Evolutionary conservation across 2,888 invertebrate genomes (phyloP), one percentile per base, ranked within the genome.

Genomic region (Therioaphis trifolii): DNA sequence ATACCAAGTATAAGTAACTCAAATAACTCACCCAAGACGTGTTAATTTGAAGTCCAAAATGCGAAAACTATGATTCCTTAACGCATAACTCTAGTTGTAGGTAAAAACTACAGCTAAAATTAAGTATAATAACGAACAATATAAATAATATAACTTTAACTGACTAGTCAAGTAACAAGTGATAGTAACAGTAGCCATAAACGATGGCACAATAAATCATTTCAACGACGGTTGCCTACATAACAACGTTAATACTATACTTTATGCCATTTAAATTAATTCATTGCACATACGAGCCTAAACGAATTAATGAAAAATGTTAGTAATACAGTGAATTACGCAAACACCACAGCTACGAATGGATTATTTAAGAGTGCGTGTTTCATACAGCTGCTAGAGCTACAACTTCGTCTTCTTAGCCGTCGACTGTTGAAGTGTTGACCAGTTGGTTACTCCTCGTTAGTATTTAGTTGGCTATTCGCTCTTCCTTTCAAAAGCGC

Each of bases 21-120:
- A 29, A 63, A 69, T 1, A 12, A 76, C 75, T 76, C 43, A 76
- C 75, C 43, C 43, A 11, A 40, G 18, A 76, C 18, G 7, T 27
- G 1, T n/a, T n/a, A n/a, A 29, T 21, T 14, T 49, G 49, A 52
- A 52, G 29, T 29, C 49, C 72, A 72, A 72, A 72, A 72, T n/a
- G 18, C 18, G 18, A 4, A 0, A 29, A 12, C 21, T 18, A 27
- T 11, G 0, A 12, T 58, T 2, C 4, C 4, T 55, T 40, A 75
- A 18, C 1, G 27, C 46, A 75, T 75, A 18, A 75, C 61, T 27
- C 12, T 72, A 2, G 69, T 24, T 27, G 0, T 24, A 1, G 46
- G 46, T 69, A 27, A 24, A 46, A 46, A 69, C 1, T 43, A 7
- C 15, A 24, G 1, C 15, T n/a, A 69, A 58, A 21, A 21, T 21